Evolutionary conservation across 2,797 vertebrate species (phyloP), one percentile per base, ranked within the genome.

Genomic region (Glossophaga mutica): DNA sequence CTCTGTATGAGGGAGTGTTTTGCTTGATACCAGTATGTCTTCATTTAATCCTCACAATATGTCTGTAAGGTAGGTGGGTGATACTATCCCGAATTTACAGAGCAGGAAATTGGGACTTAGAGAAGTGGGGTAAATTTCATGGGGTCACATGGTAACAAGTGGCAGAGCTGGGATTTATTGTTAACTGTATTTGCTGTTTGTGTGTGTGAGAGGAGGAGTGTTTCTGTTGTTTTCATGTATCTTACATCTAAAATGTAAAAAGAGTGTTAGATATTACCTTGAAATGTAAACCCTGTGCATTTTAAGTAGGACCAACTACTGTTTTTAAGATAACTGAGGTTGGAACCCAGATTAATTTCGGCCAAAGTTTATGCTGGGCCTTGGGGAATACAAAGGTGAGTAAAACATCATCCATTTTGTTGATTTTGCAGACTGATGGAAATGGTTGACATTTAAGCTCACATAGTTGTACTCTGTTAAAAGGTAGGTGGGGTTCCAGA

Each of bases 241-340:
- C 12, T 76, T 92, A 65, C 1, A 44, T 77, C 67, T 79, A 70
- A 94, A 94, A 87, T 79, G 26, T 68, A 62, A 52, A 90, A 87
- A 57, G n/a, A 39, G 29, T 79, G 52, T 83, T 73, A 87, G 48
- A 84, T 15, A 76, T 48, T 78, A 57, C 29, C 9, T 86, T 44
- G 82, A 57, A 87, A 62, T 70, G 52, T 88, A 85, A 94, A 73
- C 82, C 52, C 52, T 86, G 7, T 52, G 21, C 19, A 83, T 59
- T 90, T 94, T 67, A 83, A 92, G 73, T 77, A 67, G 67, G 46
- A 88, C 16, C 65, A 57, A 39, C 52, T 93, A 26, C 44, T 46
- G 5, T 94, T 86, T 95, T 85, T 82, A 90, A 88, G 46, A 50
- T 85, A 90, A 68, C 52, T 32, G n/a, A 92, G 70, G 82, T 89